These are phyloP conservation scores for Paradoxurus hermaphroditus DNA, from an alignment of 2,113 vertebrate genomes.

Conservation along the genomic window DNA sequence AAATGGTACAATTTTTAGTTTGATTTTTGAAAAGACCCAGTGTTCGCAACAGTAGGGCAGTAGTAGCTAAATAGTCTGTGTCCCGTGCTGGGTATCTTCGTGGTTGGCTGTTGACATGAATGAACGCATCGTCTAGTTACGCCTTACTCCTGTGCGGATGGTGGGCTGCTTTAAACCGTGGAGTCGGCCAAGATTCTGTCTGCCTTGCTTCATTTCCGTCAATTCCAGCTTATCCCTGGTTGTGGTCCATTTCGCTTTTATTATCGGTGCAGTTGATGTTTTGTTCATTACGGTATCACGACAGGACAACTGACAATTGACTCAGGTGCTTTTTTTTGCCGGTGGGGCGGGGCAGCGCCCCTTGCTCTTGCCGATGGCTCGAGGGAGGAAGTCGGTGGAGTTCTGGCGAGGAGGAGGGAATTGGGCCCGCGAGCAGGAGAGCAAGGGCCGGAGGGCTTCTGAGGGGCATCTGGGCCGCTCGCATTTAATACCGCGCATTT, in stretches of 20 bases:
- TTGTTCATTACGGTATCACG: conserved; percentile 58
- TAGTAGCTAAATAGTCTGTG: neutral
- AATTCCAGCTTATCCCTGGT: conserved; percentile 61
- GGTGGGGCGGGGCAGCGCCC: neutral
- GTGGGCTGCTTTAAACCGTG: neutral
- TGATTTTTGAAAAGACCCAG: neutral
- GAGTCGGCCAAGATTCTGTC: conserved; percentile 34
- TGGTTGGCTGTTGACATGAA: conserved; percentile 9
- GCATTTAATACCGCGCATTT: neutral
- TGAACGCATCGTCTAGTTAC: neutral
- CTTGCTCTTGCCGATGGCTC: conserved; percentile 26
- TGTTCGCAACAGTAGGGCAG: neutral
- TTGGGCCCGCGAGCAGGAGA: neutral
- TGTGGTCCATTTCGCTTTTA: conserved; percentile 60
- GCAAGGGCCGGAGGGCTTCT: no score
- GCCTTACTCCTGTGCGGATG: neutral
- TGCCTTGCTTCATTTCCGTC: conserved; percentile 32
- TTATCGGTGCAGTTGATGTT: conserved; percentile 39
- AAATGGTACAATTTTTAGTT: conserved; percentile 22
- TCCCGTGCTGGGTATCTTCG: neutral
- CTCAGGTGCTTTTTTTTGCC: conserved; percentile 40
- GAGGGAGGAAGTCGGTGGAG: neutral
- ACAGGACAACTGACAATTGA: conserved; percentile 59
- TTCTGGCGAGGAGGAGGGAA: conserved; percentile 11
- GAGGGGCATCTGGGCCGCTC: no score